Conservation (phyloP, 2,797 vertebrate species). For the Epinephelus coioides region DNA sequence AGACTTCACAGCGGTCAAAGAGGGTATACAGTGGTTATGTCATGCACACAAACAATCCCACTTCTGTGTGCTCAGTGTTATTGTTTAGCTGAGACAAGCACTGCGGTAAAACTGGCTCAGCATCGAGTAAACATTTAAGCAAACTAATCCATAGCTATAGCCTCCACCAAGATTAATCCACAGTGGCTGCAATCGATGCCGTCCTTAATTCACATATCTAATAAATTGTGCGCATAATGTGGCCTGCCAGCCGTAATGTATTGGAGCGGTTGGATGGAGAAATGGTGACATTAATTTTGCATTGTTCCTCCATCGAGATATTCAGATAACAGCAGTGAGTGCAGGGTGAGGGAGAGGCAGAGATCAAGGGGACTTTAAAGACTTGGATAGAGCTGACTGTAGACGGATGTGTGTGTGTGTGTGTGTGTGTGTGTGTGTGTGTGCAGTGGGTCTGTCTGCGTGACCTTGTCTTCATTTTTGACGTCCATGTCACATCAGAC, state of each 20-base stretch:
- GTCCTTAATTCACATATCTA: conserved; percentile 43
- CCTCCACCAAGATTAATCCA: conserved; percentile 46
- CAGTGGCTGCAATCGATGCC: conserved; percentile 45
- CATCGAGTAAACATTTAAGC: conserved; percentile 49
- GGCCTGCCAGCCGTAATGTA: conserved; percentile 28
- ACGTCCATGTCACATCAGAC: conserved; percentile 24
- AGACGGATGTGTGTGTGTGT: not conserved
- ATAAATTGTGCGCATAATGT: conserved; percentile 31
- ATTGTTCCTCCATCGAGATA: conserved; percentile 32
- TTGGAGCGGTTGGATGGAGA: conserved; percentile 28
- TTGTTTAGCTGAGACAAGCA: conserved; percentile 47
- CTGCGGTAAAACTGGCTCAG: conserved; percentile 37
- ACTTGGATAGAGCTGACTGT: not conserved
- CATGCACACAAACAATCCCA: conserved; percentile 7
- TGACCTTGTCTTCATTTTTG: conserved; percentile 32
- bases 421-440: conserved; percentile 4
- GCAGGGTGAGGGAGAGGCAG: conserved; percentile 1
- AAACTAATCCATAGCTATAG: conserved; percentile 53
- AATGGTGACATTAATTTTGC: conserved; percentile 52
- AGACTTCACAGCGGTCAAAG: conserved; percentile 35
- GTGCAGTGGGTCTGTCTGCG: not conserved
- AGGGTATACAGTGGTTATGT: conserved; percentile 28
- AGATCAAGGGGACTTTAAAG: conserved; percentile 4
- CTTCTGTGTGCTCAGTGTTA: conserved; percentile 5
- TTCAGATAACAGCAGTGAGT: conserved; percentile 18